Percentiles rank a stretch among this genome's conserved stretches.
These are phyloP conservation scores for Phalacrocorax brasilianus DNA, from an alignment of 2,113 vertebrate species.

Conservation along the genomic window DNA sequence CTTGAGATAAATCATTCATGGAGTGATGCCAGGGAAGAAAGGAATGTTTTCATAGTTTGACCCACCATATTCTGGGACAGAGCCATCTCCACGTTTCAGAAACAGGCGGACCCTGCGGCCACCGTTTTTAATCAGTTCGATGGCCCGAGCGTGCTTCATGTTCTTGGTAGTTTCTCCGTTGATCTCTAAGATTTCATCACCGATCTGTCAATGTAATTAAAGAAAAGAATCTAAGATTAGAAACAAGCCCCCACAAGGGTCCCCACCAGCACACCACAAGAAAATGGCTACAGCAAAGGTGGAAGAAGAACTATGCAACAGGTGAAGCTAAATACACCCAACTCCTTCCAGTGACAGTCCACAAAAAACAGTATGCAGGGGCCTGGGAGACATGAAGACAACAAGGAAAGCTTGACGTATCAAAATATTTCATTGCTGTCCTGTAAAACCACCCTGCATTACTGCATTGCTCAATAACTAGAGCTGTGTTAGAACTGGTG, in stretches of 20 bases:
- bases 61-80: constrained; percentile 99
- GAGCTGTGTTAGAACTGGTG: neutral
- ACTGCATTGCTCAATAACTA: neutral
- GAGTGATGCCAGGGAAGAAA: constrained; percentile 98
- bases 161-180: constrained; percentile 99
- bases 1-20: constrained; percentile 87
- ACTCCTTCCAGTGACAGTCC: neutral
- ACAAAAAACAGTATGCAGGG: neutral
- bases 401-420: neutral
- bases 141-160: constrained; percentile 98
- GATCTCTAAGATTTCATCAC: constrained; percentile 98
- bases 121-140: constrained; percentile 98
- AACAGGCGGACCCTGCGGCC: constrained; percentile 92
- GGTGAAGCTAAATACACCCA: neutral
- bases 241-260: neutral
- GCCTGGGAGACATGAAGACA: neutral
- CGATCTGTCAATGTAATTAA: constrained; percentile 78
- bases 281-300: neutral
- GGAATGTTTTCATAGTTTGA: constrained; percentile 99
- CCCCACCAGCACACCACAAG: neutral
- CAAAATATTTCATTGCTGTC: neutral
- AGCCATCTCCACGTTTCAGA: constrained; percentile 98
- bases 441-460: neutral
- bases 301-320: neutral
- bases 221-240: neutral